Conservation (phyloP, 2,797 vertebrate genomes). For the Poecilia gillii region DNA sequence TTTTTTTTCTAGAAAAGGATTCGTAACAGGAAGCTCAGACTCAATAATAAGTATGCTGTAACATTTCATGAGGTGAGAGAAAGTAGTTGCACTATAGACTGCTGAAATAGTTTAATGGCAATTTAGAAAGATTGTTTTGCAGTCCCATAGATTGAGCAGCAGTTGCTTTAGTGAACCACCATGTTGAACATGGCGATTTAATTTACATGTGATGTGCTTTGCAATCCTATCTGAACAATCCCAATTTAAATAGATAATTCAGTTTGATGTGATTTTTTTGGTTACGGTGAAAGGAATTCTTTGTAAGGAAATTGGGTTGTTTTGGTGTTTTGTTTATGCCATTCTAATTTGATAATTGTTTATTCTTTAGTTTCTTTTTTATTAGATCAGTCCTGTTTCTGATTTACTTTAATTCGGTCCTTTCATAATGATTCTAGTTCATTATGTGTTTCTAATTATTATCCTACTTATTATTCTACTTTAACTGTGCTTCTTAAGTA, state of each 20-base stretch:
- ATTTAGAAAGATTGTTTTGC: constrained; percentile 12
- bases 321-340: too few species aligned
- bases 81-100: constrained; percentile 22
- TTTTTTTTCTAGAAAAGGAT: constrained; percentile 78
- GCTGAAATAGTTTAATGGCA: constrained; percentile 19
- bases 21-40: constrained; percentile 75
- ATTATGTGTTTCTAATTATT: too few species aligned
- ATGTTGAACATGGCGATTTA: not conserved
- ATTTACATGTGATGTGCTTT: not conserved
- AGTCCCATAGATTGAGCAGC: constrained; percentile 16
- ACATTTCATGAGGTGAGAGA: constrained; percentile 84
- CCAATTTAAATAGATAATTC: not conserved
- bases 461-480: too few species aligned
- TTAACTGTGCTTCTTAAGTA: too few species aligned
- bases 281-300: not conserved
- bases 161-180: not conserved
- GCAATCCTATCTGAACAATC: not conserved
- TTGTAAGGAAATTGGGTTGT: not conserved
- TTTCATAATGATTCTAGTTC: too few species aligned
- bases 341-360: too few species aligned
- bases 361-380: too few species aligned
- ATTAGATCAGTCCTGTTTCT: too few species aligned
- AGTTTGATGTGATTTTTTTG: not conserved
- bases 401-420: too few species aligned
- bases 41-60: constrained; percentile 80